Evolutionary conservation across 2,888 invertebrate genomes (phyloP).

Genomic region (Dinocampus coccinellae): DNA sequence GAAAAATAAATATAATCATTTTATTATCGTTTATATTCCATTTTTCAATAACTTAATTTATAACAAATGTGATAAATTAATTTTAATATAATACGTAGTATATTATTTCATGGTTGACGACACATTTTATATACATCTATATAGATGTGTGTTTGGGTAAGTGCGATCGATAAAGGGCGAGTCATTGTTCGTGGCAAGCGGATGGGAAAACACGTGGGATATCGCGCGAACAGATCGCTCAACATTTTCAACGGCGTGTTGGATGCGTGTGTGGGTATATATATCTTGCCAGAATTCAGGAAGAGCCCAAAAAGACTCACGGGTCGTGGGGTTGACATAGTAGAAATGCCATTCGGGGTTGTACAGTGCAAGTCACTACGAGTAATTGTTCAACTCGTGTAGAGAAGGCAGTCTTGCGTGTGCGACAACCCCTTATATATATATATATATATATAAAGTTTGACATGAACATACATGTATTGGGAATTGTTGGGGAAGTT

Average conservation of each 20-base stretch:
- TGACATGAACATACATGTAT: neutral
- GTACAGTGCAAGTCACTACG: slow-evolving; percentile 66
- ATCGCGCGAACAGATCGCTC: slow-evolving; percentile 27
- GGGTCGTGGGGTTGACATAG: slow-evolving; percentile 27
- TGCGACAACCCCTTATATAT: slow-evolving; percentile 16
- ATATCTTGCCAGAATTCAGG: slow-evolving; percentile 34
- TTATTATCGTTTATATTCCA: slow-evolving; percentile 4
- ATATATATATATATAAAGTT: neutral
- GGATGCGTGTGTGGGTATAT: slow-evolving; percentile 14
- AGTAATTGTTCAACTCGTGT: slow-evolving; percentile 58
- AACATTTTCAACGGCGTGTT: slow-evolving; percentile 25
- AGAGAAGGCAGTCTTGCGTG: slow-evolving; percentile 33
- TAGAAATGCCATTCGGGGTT: slow-evolving; percentile 50
- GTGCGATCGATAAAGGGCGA: slow-evolving; percentile 29
- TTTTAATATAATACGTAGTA: slow-evolving; percentile 11
- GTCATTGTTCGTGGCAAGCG: slow-evolving; percentile 35
- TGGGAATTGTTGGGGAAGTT: slow-evolving; percentile 1
- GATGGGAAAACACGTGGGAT: slow-evolving; percentile 31
- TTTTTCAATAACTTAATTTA: slow-evolving; percentile 3
- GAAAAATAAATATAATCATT: neutral
- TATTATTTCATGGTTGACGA: slow-evolving; percentile 16
- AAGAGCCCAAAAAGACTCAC: slow-evolving; percentile 18
- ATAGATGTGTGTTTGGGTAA: neutral
- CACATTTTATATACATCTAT: neutral
- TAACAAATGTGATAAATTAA: slow-evolving; percentile 16